phyloP scores from a whole-genome alignment of 2,888 invertebrate genomes.

The Byasa hedistus region DNA sequence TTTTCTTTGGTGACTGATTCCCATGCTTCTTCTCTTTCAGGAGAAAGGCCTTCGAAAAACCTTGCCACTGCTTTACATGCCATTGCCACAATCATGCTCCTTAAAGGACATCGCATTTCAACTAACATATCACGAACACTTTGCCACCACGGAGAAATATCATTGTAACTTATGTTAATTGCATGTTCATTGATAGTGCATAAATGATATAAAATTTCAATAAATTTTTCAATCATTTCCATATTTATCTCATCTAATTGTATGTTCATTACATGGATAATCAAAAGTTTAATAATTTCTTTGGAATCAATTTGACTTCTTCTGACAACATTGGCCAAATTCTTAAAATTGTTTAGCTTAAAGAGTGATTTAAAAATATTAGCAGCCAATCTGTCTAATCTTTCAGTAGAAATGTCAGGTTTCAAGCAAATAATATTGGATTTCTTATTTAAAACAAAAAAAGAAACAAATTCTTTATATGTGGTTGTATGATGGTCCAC shows the following conservation, averaged over 20 bases:
- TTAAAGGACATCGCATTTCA: slow-evolving; percentile 86
- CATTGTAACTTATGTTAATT: slow-evolving; percentile 82
- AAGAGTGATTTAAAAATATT: slow-evolving; percentile 72
- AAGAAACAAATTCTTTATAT: slow-evolving; percentile 77
- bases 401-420: slow-evolving; percentile 53
- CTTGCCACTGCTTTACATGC: slow-evolving; percentile 88
- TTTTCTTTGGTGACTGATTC: slow-evolving; percentile 91
- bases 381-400: slow-evolving; percentile 56
- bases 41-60: slow-evolving; percentile 62
- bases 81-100: slow-evolving; percentile 90
- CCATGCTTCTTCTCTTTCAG: slow-evolving; percentile 83
- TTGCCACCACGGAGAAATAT: slow-evolving; percentile 91
- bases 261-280: slow-evolving; percentile 86
- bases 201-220: slow-evolving; percentile 82
- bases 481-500: slow-evolving; percentile 69
- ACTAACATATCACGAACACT: slow-evolving; percentile 85
- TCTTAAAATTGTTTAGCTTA: slow-evolving; percentile 51
- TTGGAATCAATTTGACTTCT: slow-evolving; percentile 71
- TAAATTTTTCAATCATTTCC: slow-evolving; percentile 84
- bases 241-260: slow-evolving; percentile 72
- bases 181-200: slow-evolving; percentile 82
- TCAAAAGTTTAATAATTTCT: slow-evolving; percentile 85
- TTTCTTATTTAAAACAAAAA: slow-evolving; percentile 73
- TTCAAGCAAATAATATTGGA: slow-evolving; percentile 50
- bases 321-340: slow-evolving; percentile 51